These are phyloP conservation scores for Heliothis subflexa DNA, from an alignment of 1,140 invertebrate species.

Conservation along the genomic window DNA sequence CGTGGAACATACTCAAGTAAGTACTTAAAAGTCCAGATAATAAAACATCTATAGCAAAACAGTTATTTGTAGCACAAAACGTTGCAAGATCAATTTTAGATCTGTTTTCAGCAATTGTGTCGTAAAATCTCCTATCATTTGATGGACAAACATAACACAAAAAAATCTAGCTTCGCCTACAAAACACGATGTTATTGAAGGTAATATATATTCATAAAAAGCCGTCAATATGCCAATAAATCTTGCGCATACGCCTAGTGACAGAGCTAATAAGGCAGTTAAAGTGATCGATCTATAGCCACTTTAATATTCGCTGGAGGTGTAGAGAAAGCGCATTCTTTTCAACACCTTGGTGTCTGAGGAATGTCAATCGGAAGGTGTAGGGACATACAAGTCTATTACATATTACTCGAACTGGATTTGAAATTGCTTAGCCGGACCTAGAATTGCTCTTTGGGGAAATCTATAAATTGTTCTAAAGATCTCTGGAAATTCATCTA, in stretches of 20 bases:
- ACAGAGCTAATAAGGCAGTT: constrained; percentile 37
- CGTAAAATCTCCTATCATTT: too few relatives aligned
- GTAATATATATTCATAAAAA: constrained; percentile 28
- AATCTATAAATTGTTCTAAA: not conserved
- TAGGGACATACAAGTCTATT: not conserved
- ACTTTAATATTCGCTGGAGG: constrained; percentile 32
- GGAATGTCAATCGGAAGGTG: constrained; percentile 34
- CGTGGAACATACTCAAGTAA: too few relatives aligned
- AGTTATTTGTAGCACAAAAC: too few relatives aligned
- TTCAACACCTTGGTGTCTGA: constrained; percentile 39
- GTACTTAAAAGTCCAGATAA: too few relatives aligned
- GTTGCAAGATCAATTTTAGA: too few relatives aligned
- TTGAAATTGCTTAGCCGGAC: not conserved
- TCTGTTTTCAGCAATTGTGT: too few relatives aligned
- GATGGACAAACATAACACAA: not conserved
- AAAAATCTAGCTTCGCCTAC: not conserved
- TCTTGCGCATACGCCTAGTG: not conserved
- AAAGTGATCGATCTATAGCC: constrained; percentile 30
- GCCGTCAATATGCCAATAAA: constrained; percentile 14
- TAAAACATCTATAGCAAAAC: too few relatives aligned
- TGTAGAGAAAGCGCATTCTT: constrained; percentile 45
- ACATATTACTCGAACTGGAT: constrained; percentile 10
- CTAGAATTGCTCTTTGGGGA: not conserved
- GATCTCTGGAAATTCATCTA: not conserved
- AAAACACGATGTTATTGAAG: not conserved